Evolutionary conservation across 2,888 invertebrate genomes (phyloP), one percentile per base, ranked within the genome.

Genomic region (Podotricha telesiphe): DNA sequence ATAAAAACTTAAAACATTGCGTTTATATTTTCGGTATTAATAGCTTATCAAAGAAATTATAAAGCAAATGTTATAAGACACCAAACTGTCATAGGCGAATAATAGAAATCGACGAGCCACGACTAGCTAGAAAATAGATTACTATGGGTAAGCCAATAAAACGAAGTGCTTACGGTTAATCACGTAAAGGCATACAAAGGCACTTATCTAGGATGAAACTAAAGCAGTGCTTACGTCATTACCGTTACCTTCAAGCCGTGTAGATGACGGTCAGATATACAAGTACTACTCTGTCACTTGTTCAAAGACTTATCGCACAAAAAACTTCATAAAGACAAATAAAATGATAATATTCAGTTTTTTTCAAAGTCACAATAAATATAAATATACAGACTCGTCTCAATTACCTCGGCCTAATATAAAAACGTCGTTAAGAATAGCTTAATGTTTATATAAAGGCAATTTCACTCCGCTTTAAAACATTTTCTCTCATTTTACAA

Each of bases 121-220:
- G n/a, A 42, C 37, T 56, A 50, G 37, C 11, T 42, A 13, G 42
- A 42, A 37, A 65, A 61, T 61, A 69, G 65, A 69, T 68, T 69
- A 69, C 48, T 61, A 65, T 37, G 55, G 65, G 59, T 69, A 69
- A 69, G 69, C 69, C 69, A 65, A 69, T 69, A 64, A 68, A 58
- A 55, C 59, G 13, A 37, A 53, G 59, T 69, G 61, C 47, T 53
- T 53, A 69, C 65, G 45, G 53, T 47, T 53, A 69, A 55, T 63
- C 55, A 34, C 61, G 58, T 56, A 19, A 42, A 58, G 58, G 48
- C 50, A 45, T 63, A 65, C 19, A 10, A 20, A 42, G 50, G 62
- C 40, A 65, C 47, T 37, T 22, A 48, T 64, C 40, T 34, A 58
- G 64, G 64, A 59, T 63, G 58, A 58, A 42, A 42, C 58, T 55